phyloP scores from a whole-genome alignment of 2,797 vertebrate genomes.

The Phataginus tricuspis region DNA sequence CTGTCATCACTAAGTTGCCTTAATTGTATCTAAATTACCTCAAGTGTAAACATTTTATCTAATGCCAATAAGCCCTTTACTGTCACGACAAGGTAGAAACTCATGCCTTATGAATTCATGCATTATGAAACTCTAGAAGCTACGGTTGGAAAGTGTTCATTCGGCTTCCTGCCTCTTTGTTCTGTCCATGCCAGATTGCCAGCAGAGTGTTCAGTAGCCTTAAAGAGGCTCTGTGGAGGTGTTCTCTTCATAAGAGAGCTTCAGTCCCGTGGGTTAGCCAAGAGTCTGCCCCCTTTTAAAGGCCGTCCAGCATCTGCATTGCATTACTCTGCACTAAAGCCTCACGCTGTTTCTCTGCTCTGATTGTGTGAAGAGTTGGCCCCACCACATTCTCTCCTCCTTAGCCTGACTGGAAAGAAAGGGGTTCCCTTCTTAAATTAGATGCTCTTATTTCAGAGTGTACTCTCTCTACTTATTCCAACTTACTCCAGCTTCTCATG shows the following conservation, averaged over 20 bases:
- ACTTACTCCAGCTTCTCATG: not conserved
- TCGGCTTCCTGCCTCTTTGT: not conserved
- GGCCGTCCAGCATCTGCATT: not conserved
- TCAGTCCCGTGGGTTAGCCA: not conserved
- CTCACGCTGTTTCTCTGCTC: too few species aligned
- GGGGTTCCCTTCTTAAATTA: not conserved
- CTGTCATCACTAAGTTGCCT: not conserved
- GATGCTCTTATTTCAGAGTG: not conserved
- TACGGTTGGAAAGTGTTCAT: not conserved
- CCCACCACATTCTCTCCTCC: not conserved
- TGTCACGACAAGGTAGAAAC: not conserved
- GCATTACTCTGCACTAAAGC: not conserved
- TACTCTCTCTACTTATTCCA: too few species aligned
- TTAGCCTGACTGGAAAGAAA: not conserved
- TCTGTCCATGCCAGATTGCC: not conserved
- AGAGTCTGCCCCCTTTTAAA: not conserved
- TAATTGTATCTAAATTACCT: not conserved
- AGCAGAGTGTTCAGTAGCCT: not conserved
- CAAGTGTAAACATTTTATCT: not conserved
- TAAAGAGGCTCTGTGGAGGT: not conserved
- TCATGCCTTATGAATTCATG: not conserved
- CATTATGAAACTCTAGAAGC: not conserved
- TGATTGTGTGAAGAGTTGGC: fast-evolving
- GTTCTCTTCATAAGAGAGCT: not conserved
- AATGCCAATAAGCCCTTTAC: not conserved